phyloP scores from a whole-genome alignment of 2,888 invertebrate genomes.

The Phlogophora meticulosa region DNA sequence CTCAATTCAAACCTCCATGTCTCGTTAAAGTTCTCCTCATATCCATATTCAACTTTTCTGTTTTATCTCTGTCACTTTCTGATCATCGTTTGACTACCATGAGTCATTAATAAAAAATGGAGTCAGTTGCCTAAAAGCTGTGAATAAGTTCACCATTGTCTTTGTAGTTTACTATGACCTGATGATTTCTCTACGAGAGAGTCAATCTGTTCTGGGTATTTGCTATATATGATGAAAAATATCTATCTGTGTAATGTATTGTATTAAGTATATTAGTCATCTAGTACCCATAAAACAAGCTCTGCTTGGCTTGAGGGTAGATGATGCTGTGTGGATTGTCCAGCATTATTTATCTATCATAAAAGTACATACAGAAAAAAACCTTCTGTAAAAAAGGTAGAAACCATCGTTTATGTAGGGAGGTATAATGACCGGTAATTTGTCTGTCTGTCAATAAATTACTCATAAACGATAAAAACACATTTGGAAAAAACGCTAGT shows the following conservation, averaged over 20 bases:
- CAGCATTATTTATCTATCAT: no score
- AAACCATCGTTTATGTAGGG: slow-evolving; percentile 1
- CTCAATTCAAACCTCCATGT: neutral
- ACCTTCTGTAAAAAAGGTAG: neutral
- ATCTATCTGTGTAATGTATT: no score
- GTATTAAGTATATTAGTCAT: no score
- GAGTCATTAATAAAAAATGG: neutral
- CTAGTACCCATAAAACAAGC: no score
- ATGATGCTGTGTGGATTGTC: no score
- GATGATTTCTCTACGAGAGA: neutral
- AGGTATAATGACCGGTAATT: slow-evolving; percentile 7
- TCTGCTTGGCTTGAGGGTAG: no score
- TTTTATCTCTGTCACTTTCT: neutral
- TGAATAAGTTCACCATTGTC: neutral
- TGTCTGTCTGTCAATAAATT: neutral
- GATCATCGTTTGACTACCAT: neutral
- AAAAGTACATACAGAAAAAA: neutral
- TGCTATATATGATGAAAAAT: no score
- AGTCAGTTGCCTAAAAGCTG: neutral
- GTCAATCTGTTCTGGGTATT: no score
- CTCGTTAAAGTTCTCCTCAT: neutral
- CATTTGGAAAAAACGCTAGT: neutral
- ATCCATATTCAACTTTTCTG: neutral
- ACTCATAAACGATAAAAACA: neutral
- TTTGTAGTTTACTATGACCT: neutral